Conservation (phyloP, 2,797 vertebrate species). For the Sorex maritimensis region DNA sequence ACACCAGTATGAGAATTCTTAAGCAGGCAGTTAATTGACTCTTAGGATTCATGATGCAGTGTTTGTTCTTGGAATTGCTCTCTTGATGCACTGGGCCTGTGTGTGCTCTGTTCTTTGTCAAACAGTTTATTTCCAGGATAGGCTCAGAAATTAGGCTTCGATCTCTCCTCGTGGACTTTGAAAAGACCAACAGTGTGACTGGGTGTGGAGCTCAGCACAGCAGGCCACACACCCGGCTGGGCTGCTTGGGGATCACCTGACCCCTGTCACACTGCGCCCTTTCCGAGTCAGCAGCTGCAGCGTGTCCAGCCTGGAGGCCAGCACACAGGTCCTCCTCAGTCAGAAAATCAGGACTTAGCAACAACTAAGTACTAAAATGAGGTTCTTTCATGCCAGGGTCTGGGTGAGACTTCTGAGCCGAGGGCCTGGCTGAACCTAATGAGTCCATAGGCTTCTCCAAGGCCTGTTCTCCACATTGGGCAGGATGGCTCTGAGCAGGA, state of each 20-base stretch:
- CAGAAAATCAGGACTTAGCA: background rate
- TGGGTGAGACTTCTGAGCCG: background rate
- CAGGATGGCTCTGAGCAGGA: conserved; percentile 69
- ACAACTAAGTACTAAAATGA: background rate
- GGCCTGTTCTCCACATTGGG: conserved; percentile 70
- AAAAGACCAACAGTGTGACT: background rate
- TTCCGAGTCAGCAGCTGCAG: background rate
- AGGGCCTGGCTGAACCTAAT: background rate
- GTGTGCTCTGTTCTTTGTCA: conserved; percentile 27
- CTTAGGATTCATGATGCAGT: background rate
- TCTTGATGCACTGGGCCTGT: background rate
- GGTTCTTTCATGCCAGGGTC: background rate
- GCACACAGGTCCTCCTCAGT: background rate
- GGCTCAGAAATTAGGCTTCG: conserved; percentile 10
- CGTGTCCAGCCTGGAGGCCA: background rate
- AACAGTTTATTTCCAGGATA: background rate
- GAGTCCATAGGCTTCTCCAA: conserved; percentile 7
- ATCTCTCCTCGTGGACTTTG: background rate
- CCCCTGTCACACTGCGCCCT: conserved; percentile 14
- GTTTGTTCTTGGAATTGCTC: background rate
- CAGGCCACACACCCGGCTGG: background rate
- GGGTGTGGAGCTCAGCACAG: background rate
- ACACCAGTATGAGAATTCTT: background rate
- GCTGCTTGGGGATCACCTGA: background rate
- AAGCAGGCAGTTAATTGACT: background rate